Conservation (phyloP, 1,140 invertebrate species). For the Cataglyphis hispanica region DNA sequence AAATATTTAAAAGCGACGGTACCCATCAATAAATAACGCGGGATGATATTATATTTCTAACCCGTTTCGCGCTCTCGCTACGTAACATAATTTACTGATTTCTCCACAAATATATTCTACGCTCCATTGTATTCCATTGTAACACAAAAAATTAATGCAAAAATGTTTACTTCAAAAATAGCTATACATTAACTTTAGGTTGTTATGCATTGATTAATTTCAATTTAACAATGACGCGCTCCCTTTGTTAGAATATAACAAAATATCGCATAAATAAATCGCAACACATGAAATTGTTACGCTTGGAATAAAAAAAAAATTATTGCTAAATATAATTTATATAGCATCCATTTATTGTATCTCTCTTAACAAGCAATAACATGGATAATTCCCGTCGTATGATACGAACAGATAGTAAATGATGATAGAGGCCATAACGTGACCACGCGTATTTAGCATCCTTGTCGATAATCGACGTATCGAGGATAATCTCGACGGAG, state of each 20-base stretch:
- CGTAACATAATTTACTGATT: constrained; percentile 13
- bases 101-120: constrained; percentile 18
- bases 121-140: background rate
- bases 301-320: background rate
- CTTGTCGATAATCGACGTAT: constrained; percentile 76
- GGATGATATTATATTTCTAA: constrained; percentile 45
- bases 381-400: background rate
- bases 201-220: background rate
- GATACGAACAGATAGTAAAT: constrained; percentile 60
- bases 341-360: background rate
- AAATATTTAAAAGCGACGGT: constrained; percentile 41
- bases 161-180: constrained; percentile 24
- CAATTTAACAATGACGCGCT: background rate
- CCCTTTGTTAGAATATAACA: constrained; percentile 10
- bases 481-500: constrained; percentile 70
- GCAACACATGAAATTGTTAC: background rate
- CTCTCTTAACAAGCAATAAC: background rate
- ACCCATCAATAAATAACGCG: constrained; percentile 46
- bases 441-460: constrained; percentile 70
- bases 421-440: constrained; percentile 28
- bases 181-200: background rate
- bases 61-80: background rate
- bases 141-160: constrained; percentile 31
- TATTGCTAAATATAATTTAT: too few relatives aligned
- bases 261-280: background rate